A percentile compares a stretch with the other conserved stretches of the same genome.
These are phyloP conservation scores for Cephalopachus bancanus DNA, from an alignment of 2,797 vertebrate genomes.

Conservation along the genomic window DNA sequence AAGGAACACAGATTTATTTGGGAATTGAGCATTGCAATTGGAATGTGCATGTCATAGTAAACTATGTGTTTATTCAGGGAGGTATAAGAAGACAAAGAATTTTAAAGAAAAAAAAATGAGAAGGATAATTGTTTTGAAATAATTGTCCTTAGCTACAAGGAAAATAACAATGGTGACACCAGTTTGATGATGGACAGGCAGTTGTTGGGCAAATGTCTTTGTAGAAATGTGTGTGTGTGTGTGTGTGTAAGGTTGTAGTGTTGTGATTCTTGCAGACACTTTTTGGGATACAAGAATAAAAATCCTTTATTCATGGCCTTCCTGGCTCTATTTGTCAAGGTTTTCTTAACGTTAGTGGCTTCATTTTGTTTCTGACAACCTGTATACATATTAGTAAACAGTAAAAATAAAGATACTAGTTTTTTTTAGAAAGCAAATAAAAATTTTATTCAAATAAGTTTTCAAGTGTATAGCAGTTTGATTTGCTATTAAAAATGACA, in stretches of 20 bases:
- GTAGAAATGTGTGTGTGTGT: background rate
- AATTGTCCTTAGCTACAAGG: background rate
- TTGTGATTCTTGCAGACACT: background rate
- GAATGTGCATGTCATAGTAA: background rate
- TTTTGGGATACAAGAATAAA: background rate
- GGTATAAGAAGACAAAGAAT: background rate
- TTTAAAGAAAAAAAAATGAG: background rate
- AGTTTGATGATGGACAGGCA: background rate
- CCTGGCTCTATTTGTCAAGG: background rate
- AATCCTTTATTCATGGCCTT: background rate
- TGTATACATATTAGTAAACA: background rate
- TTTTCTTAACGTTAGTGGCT: background rate
- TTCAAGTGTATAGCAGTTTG: constrained; percentile 2
- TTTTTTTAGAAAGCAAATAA: background rate
- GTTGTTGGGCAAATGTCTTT: background rate
- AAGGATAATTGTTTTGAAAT: background rate
- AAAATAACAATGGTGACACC: background rate
- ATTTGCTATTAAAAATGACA: constrained; percentile 19
- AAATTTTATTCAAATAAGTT: background rate
- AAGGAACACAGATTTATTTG: background rate
- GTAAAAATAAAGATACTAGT: background rate
- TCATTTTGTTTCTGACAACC: background rate
- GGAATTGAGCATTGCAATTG: background rate
- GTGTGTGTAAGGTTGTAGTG: background rate
- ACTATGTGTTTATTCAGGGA: background rate